These are phyloP conservation scores for Helicoverpa assulta DNA, from an alignment of 2,888 invertebrate genomes.

Conservation along the genomic window DNA sequence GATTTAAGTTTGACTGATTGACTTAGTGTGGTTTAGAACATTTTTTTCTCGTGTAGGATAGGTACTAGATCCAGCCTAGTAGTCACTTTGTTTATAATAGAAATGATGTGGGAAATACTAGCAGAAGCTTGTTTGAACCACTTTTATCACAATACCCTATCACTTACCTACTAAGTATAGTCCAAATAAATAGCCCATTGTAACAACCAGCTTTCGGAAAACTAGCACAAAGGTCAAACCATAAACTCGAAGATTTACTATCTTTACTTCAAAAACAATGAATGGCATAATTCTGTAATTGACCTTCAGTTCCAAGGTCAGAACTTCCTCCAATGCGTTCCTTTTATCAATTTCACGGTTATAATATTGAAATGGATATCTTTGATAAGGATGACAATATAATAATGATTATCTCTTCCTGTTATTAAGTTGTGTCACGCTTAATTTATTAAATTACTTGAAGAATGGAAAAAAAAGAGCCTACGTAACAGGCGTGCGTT, in stretches of 20 bases:
- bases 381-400: not conserved
- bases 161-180: not conserved
- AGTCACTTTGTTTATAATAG: too few relatives aligned
- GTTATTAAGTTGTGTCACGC: not conserved
- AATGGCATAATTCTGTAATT: not conserved
- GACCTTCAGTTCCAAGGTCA: not conserved
- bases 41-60: too few relatives aligned
- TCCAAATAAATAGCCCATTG: not conserved
- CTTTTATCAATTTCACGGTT: conserved; percentile 1
- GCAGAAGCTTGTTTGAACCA: too few relatives aligned
- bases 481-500: too few relatives aligned
- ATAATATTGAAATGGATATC: not conserved
- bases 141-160: not conserved
- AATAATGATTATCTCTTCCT: not conserved
- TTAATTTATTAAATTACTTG: not conserved
- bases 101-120: too few relatives aligned
- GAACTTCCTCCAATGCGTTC: not conserved
- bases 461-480: too few relatives aligned
- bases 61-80: too few relatives aligned
- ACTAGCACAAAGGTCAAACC: not conserved
- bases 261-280: not conserved
- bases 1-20: too few relatives aligned
- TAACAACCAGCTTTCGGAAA: not conserved
- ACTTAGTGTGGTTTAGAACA: too few relatives aligned
- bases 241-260: not conserved